Percentiles rank a stretch among this genome's conserved stretches.
These are phyloP conservation scores for Astyanax mexicanus DNA, from an alignment of 2,797 vertebrate species.

Conservation along the genomic window DNA sequence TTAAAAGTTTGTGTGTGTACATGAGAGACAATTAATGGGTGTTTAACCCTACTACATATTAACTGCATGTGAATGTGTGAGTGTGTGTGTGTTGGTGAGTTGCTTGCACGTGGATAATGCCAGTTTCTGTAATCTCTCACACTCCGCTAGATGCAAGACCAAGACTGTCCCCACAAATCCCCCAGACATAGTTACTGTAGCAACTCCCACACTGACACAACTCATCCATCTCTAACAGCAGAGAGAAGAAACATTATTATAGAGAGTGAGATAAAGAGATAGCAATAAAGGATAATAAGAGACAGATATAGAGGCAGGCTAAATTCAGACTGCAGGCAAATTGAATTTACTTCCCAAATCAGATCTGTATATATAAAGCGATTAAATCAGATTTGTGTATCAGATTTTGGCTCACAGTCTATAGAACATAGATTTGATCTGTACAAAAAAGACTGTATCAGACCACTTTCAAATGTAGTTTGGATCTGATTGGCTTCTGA, in stretches of 20 bases:
- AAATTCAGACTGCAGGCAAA: too few species aligned
- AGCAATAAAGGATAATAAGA: neutral
- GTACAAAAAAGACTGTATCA: too few species aligned
- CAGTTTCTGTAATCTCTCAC: slow-evolving; percentile 10
- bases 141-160: slow-evolving; percentile 21
- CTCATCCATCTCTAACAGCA: slow-evolving; percentile 35
- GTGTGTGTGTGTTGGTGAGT: neutral
- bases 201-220: slow-evolving; percentile 49
- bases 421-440: too few species aligned
- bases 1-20: too few species aligned
- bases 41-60: neutral
- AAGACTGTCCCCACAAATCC: slow-evolving; percentile 31
- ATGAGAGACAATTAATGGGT: too few species aligned
- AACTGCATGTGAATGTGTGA: neutral
- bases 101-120: neutral
- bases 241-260: neutral
- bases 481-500: too few species aligned
- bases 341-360: too few species aligned
- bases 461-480: too few species aligned
- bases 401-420: too few species aligned
- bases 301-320: neutral
- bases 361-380: too few species aligned
- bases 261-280: neutral
- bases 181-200: slow-evolving; percentile 60
- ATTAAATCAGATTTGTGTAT: too few species aligned